Conservation (phyloP, 2,888 invertebrate species). For the Dexiosoma caninum region DNA sequence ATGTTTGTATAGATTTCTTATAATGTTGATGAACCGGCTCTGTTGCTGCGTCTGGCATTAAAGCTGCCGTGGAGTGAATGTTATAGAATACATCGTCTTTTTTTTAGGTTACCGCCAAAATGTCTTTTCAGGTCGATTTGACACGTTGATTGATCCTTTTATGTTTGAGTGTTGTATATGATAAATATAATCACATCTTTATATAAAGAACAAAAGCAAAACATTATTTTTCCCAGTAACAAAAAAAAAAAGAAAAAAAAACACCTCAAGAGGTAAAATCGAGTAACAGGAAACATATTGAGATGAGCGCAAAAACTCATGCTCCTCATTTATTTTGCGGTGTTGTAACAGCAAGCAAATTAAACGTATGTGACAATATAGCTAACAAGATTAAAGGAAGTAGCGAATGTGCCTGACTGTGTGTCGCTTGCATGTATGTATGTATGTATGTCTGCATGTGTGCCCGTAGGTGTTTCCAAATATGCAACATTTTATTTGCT, state of each 20-base stretch:
- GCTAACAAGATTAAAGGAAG: constrained; percentile 38
- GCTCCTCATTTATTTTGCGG: constrained; percentile 41
- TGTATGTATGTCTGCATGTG: background rate
- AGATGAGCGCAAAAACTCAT: background rate
- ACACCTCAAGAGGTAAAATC: background rate
- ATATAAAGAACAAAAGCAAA: too few species aligned
- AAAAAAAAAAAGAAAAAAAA: background rate
- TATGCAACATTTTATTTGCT: constrained; percentile 18
- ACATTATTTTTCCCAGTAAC: too few species aligned
- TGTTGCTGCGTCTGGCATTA: background rate
- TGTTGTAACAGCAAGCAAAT: constrained; percentile 34
- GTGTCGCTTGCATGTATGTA: too few species aligned
- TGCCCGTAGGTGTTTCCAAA: background rate
- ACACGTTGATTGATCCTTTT: constrained; percentile 71
- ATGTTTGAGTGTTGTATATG: constrained; percentile 30
- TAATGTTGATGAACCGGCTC: background rate
- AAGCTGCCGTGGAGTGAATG: constrained; percentile 21
- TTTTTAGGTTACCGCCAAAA: constrained; percentile 51
- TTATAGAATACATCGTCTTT: constrained; percentile 28
- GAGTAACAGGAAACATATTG: background rate
- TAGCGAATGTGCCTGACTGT: background rate
- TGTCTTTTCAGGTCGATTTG: constrained; percentile 69
- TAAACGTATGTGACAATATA: constrained; percentile 46
- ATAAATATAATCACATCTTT: constrained; percentile 10
- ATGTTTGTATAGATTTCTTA: constrained; percentile 15